These are phyloP conservation scores for Muscicapa adusta DNA, from an alignment of 2,113 vertebrate species.

Conservation along the genomic window DNA sequence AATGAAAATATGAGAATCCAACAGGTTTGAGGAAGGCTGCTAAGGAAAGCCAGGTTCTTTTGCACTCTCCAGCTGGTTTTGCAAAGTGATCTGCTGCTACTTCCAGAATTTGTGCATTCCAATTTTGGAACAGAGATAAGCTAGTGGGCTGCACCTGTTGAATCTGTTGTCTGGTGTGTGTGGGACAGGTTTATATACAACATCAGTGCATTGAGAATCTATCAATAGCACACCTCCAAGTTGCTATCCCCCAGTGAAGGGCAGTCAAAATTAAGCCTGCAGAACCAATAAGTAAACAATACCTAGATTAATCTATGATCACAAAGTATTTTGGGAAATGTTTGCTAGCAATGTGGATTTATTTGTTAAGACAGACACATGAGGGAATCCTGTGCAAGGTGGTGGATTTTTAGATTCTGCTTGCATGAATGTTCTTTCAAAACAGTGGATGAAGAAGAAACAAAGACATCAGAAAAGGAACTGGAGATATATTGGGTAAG, in stretches of 20 bases:
- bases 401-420: background rate
- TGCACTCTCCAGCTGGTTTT: background rate
- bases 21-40: background rate
- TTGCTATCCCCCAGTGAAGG: background rate
- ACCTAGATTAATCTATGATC: background rate
- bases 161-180: fast-evolving
- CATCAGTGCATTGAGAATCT: fast-evolving
- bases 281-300: background rate
- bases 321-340: background rate
- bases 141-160: background rate
- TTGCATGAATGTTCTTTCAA: background rate
- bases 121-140: background rate
- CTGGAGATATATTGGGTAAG: background rate
- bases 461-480: background rate
- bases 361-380: background rate
- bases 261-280: background rate
- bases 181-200: background rate
- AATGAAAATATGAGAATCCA: background rate
- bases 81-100: background rate
- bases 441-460: background rate
- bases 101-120: background rate
- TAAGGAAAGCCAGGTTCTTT: background rate
- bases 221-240: background rate
- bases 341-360: background rate
- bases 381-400: background rate